Percentiles rank a stretch among this genome's conserved stretches.
Evolutionary conservation across 2,797 vertebrate species (phyloP).

Genomic region (Octomys mimax): DNA sequence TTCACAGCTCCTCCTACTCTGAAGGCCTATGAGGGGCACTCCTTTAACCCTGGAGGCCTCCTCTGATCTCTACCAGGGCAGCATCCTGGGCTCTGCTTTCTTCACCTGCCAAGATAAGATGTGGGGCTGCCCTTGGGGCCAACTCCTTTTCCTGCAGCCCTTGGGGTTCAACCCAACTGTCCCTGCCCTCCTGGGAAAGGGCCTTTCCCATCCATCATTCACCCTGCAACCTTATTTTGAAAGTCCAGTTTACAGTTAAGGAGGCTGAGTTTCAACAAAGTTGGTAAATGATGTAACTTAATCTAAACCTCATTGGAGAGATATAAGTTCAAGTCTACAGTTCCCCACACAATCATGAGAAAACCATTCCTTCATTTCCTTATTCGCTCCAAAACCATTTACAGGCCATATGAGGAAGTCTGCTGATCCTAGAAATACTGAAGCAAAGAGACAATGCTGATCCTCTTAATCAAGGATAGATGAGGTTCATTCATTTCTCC

Average conservation of each 20-base stretch:
- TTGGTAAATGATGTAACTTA: background rate
- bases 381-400: background rate
- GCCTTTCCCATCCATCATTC: background rate
- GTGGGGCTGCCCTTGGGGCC: too few relatives aligned
- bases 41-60: background rate
- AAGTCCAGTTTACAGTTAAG: background rate
- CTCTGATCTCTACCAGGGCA: background rate
- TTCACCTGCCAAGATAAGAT: fast-evolving
- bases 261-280: background rate
- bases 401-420: background rate
- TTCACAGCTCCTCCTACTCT: fast-evolving
- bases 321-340: background rate
- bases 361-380: background rate
- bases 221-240: background rate
- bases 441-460: background rate
- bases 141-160: fast-evolving
- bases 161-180: fast-evolving
- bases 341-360: background rate
- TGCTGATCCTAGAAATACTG: background rate
- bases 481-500: background rate
- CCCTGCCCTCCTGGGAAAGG: background rate
- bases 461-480: background rate
- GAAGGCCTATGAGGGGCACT: background rate
- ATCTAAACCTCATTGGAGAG: background rate
- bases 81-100: too few relatives aligned